Percentiles rank a stretch among this genome's conserved stretches.
phyloP scores from a whole-genome alignment of 1,140 invertebrate genomes.

The Gryon sp. region DNA sequence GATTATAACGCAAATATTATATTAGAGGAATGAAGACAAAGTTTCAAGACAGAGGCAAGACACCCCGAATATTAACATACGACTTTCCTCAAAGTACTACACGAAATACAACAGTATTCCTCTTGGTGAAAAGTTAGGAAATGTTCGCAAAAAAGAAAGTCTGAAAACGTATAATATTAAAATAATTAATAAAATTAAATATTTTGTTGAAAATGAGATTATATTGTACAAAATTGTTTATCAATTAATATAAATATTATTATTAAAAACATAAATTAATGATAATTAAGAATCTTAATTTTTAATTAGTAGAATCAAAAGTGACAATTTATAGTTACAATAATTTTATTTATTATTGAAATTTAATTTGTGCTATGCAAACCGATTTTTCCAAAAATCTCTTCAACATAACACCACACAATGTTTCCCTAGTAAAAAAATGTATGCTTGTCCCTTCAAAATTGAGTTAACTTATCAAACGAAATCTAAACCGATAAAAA shows the following conservation, averaged over 20 bases:
- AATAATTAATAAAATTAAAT: too few relatives aligned
- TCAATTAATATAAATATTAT: too few relatives aligned
- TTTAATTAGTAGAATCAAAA: too few relatives aligned
- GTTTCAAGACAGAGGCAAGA: conserved; percentile 24
- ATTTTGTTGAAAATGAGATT: too few relatives aligned
- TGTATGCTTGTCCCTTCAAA: conserved; percentile 14
- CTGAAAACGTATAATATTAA: conserved; percentile 19
- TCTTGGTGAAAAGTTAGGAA: not conserved
- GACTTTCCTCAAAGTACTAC: conserved; percentile 32
- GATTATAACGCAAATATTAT: conserved; percentile 36
- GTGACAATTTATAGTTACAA: too few relatives aligned
- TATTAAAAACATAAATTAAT: too few relatives aligned
- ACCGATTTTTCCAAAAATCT: conserved; percentile 10
- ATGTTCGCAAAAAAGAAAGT: conserved; percentile 11
- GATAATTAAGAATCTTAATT: too few relatives aligned
- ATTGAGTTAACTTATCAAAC: conserved; percentile 47
- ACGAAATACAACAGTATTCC: conserved; percentile 6
- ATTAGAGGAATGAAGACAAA: conserved; percentile 26
- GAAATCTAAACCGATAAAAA: conserved; percentile 40
- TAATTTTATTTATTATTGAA: too few relatives aligned
- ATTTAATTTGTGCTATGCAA: not conserved
- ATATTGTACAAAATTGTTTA: too few relatives aligned
- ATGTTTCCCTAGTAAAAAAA: conserved; percentile 21
- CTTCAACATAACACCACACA: not conserved
- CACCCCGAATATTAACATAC: conserved; percentile 36